phyloP scores from a whole-genome alignment of 2,797 vertebrate genomes.

The Arrhamphus sclerolepis region DNA sequence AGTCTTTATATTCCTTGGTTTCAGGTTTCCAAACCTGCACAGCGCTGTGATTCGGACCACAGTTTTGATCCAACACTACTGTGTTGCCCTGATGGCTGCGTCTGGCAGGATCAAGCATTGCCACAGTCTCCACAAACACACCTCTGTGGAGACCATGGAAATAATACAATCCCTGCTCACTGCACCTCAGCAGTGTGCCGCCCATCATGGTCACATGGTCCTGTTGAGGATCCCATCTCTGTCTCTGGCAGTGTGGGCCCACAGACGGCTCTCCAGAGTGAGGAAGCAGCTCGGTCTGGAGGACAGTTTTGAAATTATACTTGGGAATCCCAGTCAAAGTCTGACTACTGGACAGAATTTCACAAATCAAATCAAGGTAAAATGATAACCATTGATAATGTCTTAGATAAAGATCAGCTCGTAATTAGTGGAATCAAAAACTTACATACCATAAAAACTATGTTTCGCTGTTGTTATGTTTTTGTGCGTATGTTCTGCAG shows the following conservation, averaged over 20 bases:
- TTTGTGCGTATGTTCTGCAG: slow-evolving; percentile 65
- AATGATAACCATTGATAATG: background rate
- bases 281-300: slow-evolving; percentile 90
- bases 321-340: slow-evolving; percentile 87
- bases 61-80: slow-evolving; percentile 94
- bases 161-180: slow-evolving; percentile 91
- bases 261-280: slow-evolving; percentile 88
- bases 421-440: background rate
- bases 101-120: slow-evolving; percentile 82
- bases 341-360: slow-evolving; percentile 89
- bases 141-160: slow-evolving; percentile 96
- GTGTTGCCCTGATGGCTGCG: slow-evolving; percentile 91
- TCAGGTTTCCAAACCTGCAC: slow-evolving; percentile 93
- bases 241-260: slow-evolving; percentile 89
- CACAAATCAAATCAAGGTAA: slow-evolving; percentile 90
- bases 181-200: slow-evolving; percentile 87
- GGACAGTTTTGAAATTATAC: slow-evolving; percentile 92
- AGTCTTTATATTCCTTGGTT: background rate
- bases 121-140: slow-evolving; percentile 89
- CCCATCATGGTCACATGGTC: slow-evolving; percentile 95
- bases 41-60: slow-evolving; percentile 95
- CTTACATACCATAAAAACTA: background rate
- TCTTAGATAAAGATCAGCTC: background rate
- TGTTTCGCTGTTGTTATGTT: background rate
- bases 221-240: slow-evolving; percentile 92